Evolutionary conservation across 2,113 vertebrate species (phyloP).

Genomic region (Salvelinus fontinalis): DNA sequence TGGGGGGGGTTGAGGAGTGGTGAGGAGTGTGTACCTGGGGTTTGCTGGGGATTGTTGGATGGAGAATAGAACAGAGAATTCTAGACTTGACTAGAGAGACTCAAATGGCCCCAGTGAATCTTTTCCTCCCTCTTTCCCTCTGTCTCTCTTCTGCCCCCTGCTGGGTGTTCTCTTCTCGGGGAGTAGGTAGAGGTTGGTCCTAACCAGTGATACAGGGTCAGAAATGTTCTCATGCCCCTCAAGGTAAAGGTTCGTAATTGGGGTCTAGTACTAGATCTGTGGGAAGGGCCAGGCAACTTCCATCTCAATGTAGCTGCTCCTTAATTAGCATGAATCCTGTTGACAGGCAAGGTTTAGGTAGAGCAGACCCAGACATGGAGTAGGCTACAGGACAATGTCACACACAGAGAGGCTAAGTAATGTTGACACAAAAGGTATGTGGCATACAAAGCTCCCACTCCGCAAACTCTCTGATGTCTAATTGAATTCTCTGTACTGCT

Average conservation of each 20-base stretch:
- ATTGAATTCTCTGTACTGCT: conserved; percentile 19
- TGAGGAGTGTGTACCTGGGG: conserved; percentile 9
- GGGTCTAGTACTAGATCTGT: too few species aligned
- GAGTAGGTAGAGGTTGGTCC: too few species aligned
- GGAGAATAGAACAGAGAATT: conserved; percentile 4
- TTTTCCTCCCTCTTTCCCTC: conserved; percentile 29
- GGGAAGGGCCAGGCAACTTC: too few species aligned
- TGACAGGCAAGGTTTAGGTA: not conserved
- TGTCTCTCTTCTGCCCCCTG: conserved; percentile 56
- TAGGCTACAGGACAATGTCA: not conserved
- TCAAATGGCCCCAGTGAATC: not conserved
- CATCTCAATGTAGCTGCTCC: not conserved
- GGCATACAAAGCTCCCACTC: conserved; percentile 35
- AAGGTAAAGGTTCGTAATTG: too few species aligned
- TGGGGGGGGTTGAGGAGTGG: not conserved
- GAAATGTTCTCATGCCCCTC: too few species aligned
- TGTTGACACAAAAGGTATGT: conserved; percentile 17
- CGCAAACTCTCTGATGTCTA: conserved; percentile 32
- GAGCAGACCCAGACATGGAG: not conserved
- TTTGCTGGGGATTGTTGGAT: conserved; percentile 12
- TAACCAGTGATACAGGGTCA: too few species aligned
- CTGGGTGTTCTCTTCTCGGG: conserved; percentile 26
- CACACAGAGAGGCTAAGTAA: not conserved
- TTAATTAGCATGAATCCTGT: not conserved
- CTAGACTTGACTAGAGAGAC: not conserved